Evolutionary conservation across 1,140 invertebrate genomes (phyloP).

Genomic region (Anadara kagoshimensis): DNA sequence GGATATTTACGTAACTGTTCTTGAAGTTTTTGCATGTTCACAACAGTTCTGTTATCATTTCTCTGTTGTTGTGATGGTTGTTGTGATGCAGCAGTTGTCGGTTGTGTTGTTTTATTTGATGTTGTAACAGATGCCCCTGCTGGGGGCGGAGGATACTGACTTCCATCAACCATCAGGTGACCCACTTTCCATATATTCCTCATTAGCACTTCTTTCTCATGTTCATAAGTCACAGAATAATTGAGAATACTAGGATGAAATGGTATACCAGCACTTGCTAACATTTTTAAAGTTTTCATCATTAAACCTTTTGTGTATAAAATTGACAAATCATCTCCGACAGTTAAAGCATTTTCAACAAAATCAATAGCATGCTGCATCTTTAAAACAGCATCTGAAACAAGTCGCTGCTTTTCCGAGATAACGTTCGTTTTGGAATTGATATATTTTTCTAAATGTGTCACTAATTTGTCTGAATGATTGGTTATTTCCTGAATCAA

Average conservation of each 20-base stretch:
- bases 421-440: constrained; percentile 33
- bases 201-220: constrained; percentile 53
- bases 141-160: constrained; percentile 30
- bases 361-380: constrained; percentile 41
- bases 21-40: constrained; percentile 14
- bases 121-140: constrained; percentile 12
- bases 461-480: constrained; percentile 71
- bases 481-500: constrained; percentile 85
- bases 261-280: constrained; percentile 56
- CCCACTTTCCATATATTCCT: constrained; percentile 60
- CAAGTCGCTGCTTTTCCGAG: constrained; percentile 35
- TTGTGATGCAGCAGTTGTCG: constrained; percentile 22
- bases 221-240: constrained; percentile 63
- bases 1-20: constrained; percentile 25
- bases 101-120: constrained; percentile 33
- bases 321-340: constrained; percentile 41
- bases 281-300: constrained; percentile 43
- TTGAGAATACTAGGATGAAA: constrained; percentile 65
- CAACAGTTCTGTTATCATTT: not conserved
- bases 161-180: constrained; percentile 58
- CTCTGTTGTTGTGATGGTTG: constrained; percentile 1
- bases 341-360: constrained; percentile 43
- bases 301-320: constrained; percentile 86
- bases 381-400: constrained; percentile 32
- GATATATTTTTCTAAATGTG: constrained; percentile 41